Conservation (phyloP, 2,113 vertebrate genomes). For the Aspidoscelis tigris region DNA sequence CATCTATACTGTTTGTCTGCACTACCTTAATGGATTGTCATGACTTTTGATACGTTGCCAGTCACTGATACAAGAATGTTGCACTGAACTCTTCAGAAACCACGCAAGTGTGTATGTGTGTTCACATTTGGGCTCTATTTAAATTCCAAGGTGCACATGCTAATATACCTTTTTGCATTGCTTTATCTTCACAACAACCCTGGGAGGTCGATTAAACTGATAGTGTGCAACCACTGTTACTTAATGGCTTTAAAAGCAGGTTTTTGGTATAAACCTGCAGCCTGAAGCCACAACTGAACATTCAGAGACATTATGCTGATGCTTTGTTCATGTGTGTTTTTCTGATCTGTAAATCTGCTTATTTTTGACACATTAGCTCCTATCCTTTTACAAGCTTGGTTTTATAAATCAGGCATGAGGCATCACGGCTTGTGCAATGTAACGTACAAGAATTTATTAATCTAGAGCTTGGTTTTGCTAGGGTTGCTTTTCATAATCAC, state of each 20-base stretch:
- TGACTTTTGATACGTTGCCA: background rate
- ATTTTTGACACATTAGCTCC: background rate
- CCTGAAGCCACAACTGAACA: too few relatives aligned
- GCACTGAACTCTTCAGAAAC: background rate
- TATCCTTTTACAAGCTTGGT: background rate
- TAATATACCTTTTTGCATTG: too few relatives aligned
- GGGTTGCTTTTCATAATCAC: background rate
- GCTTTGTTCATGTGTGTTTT: background rate
- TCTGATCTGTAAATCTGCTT: background rate
- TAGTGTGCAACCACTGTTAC: background rate
- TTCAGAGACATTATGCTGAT: background rate
- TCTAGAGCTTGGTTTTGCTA: background rate
- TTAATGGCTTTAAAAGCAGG: background rate
- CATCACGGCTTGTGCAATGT: background rate
- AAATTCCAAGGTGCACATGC: background rate
- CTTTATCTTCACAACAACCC: background rate
- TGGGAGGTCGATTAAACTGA: background rate
- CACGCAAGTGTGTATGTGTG: background rate
- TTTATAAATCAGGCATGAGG: background rate
- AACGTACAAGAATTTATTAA: constrained; percentile 4
- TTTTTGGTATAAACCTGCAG: background rate
- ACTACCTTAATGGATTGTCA: background rate
- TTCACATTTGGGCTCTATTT: background rate
- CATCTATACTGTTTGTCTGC: too few relatives aligned
- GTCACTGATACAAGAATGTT: background rate